Base-by-base conservation (phyloP, 2,797 vertebrate species). In the Acipenser ruthenus region DNA sequence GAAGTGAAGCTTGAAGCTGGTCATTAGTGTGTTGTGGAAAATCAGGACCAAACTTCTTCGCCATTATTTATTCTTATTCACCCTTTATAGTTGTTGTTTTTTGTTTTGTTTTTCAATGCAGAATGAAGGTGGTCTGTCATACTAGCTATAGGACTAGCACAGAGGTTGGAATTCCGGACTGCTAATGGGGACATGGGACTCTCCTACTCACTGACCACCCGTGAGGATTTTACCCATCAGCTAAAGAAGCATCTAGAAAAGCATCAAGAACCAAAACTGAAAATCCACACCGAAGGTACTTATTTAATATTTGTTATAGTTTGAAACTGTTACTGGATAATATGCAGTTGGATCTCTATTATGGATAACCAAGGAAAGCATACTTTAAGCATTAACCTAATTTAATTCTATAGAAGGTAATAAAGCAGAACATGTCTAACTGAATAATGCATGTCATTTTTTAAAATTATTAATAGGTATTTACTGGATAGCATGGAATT, bases 161-260 rank as follows among this genome's bases (percentile, higher is more conserved):
- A 79, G 83, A 80, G 75, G 79, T 71, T 80, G 80, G 71, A 73
- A 5, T 71, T 78, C 78, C 67, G 78, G 72, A 84, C 83, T 82
- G 76, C 79, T 89, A 75, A 82, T 86, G 87, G 88, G 93, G 93
- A 90, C 91, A 94, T 95, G 94, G 93, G 89, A 94, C 89, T 87
- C 89, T 89, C 77, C 71, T 87, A 83, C 82, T 82, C 83, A 74
- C 86, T 90, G 80, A 86, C 91, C 86, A 88, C 83, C 88, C 84
- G 83, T 78, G 86, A 90, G 89, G 86, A 88, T 84, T 86, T 85
- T 77, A 79, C 73, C 63, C 70, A 76, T 70, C 77, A 76, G 73
- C 81, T 47, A 66, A 55, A 81, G 79, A 84, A 84, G 76, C 78
- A 70, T 0, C 69, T 69, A 68, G 67, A 66, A 77, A 71, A 74